A percentile compares a stretch with the other conserved stretches of the same genome.
These are phyloP conservation scores for Amblyjoppa proteus DNA, from an alignment of 2,888 invertebrate species.

Conservation along the genomic window DNA sequence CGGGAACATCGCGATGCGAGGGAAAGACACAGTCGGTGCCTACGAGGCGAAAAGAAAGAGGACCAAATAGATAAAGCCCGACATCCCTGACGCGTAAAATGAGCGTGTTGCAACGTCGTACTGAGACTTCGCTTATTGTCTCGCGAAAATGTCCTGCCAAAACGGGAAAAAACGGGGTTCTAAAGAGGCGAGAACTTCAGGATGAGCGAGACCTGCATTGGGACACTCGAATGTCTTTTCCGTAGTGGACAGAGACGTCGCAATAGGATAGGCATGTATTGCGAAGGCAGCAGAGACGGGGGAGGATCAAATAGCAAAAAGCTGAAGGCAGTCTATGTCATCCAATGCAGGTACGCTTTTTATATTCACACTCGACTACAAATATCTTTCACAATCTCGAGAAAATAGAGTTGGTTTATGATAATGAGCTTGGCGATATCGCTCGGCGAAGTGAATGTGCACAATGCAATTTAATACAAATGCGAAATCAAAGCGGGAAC, in stretches of 20 bases:
- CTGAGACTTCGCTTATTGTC: neutral
- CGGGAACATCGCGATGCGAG: neutral
- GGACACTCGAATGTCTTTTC: neutral
- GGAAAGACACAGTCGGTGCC: neutral
- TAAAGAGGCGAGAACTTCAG: neutral
- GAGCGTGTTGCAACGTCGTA: neutral
- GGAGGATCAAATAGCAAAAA: neutral
- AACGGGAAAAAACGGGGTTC: neutral
- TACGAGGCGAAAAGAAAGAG: neutral
- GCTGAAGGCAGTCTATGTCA: neutral
- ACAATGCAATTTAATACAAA: neutral
- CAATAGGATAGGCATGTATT: neutral
- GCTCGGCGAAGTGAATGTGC: neutral
- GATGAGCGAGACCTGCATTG: neutral
- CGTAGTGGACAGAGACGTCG: neutral
- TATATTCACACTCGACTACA: neutral
- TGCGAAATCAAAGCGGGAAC: neutral
- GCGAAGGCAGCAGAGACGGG: neutral
- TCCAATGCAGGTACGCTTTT: neutral
- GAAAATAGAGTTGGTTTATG: neutral
- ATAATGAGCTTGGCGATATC: neutral
- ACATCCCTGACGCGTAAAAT: slow-evolving; percentile 20
- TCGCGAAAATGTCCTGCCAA: neutral
- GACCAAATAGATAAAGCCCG: neutral
- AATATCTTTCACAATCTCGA: neutral